Conservation (phyloP, 1,140 invertebrate species). For the Spodoptera litura region DNA sequence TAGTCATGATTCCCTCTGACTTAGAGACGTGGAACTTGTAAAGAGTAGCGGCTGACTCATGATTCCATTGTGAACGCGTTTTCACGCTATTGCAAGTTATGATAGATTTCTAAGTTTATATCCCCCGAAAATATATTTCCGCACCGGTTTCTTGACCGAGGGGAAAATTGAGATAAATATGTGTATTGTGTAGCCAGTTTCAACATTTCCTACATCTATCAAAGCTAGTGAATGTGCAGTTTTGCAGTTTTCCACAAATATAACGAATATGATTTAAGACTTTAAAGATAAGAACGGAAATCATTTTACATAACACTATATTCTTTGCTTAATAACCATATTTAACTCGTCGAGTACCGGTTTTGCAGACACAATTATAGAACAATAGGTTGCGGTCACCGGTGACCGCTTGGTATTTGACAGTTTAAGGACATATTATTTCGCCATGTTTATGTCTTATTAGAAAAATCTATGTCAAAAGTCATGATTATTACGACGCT, state of each 20-base stretch:
- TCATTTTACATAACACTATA: too few relatives aligned
- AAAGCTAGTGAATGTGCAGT: neutral
- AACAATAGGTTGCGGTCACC: too few relatives aligned
- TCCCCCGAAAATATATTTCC: neutral
- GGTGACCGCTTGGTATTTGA: too few relatives aligned
- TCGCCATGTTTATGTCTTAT: too few relatives aligned
- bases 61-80: slow-evolving; percentile 14
- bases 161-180: slow-evolving; percentile 12
- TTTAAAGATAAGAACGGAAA: too few relatives aligned
- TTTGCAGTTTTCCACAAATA: neutral
- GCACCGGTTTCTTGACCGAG: neutral
- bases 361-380: too few relatives aligned
- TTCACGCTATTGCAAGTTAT: slow-evolving; percentile 7
- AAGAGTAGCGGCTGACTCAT: neutral
- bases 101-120: slow-evolving; percentile 13
- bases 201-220: neutral
- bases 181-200: neutral
- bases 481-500: too few relatives aligned
- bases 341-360: too few relatives aligned
- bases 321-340: too few relatives aligned
- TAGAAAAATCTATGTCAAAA: too few relatives aligned
- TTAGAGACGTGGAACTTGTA: slow-evolving; percentile 4
- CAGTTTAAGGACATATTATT: too few relatives aligned
- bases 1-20: neutral
- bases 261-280: too few relatives aligned